phyloP scores from a whole-genome alignment of 2,113 vertebrate species.

The Trachemys scripta region DNA sequence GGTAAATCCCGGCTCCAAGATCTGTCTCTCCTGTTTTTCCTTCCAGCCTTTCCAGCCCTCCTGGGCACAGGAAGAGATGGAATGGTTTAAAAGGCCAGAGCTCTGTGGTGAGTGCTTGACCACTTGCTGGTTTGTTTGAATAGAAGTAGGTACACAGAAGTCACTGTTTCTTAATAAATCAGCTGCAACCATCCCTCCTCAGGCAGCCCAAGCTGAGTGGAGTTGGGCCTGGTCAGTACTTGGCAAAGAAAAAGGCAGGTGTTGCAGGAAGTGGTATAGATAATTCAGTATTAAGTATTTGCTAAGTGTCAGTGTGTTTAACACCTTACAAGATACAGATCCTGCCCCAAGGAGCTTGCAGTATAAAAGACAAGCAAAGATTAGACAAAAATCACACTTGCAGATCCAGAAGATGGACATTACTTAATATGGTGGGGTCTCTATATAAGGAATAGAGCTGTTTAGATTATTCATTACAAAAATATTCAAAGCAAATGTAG shows the following conservation, averaged over 20 bases:
- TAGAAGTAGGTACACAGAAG: accelerated
- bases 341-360: accelerated
- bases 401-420: accelerated
- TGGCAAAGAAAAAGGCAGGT: background rate
- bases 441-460: background rate
- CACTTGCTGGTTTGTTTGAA: background rate
- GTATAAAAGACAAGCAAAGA: accelerated
- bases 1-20: background rate
- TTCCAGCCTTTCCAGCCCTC: background rate
- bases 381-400: background rate
- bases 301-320: background rate
- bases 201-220: background rate
- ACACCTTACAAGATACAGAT: accelerated
- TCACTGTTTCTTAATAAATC: background rate
- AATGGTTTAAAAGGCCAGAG: background rate
- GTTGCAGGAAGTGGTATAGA: background rate
- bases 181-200: background rate
- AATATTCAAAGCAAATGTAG: background rate
- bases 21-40: background rate
- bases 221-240: background rate
- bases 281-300: background rate
- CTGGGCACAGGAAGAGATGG: background rate
- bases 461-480: conserved; percentile 9
- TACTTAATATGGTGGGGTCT: background rate
- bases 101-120: background rate